phyloP scores from a whole-genome alignment of 2,113 vertebrate species.

The Pica pica region DNA sequence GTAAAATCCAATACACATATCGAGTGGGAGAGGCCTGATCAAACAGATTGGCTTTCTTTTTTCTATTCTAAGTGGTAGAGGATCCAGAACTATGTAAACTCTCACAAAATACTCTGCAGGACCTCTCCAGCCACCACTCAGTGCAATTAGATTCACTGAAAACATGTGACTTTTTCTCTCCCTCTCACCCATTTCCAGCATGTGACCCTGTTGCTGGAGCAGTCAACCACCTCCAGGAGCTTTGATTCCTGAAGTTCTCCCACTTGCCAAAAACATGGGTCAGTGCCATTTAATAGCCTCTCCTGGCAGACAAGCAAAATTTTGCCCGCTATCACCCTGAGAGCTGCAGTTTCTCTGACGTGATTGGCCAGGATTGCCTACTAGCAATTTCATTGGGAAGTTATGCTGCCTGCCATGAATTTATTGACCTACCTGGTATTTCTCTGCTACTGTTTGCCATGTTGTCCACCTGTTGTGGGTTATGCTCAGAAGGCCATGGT shows the following conservation, averaged over 20 bases:
- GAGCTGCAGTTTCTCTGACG: not conserved
- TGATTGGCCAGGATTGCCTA: not conserved
- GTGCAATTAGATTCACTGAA: not conserved
- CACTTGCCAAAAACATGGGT: not conserved
- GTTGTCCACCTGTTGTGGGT: too few relatives aligned
- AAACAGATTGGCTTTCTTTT: conserved; percentile 76
- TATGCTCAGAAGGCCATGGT: not conserved
- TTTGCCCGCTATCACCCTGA: not conserved
- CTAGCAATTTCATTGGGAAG: not conserved
- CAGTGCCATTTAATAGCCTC: not conserved
- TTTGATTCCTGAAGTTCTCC: not conserved
- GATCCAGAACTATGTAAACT: conserved; percentile 71
- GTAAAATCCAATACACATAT: conserved; percentile 73
- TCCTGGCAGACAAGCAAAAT: not conserved
- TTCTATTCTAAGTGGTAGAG: conserved; percentile 64
- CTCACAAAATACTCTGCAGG: not conserved
- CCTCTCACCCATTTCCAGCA: not conserved
- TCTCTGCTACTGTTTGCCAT: not conserved
- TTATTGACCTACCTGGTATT: not conserved
- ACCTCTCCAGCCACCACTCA: not conserved
- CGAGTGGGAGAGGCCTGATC: conserved; percentile 72
- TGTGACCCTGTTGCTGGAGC: not conserved
- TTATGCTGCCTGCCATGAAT: not conserved
- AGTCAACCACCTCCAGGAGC: not conserved
- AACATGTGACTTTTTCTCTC: not conserved